Evolutionary conservation across 2,113 vertebrate species (phyloP).

Genomic region (Periophthalmus modestus): DNA sequence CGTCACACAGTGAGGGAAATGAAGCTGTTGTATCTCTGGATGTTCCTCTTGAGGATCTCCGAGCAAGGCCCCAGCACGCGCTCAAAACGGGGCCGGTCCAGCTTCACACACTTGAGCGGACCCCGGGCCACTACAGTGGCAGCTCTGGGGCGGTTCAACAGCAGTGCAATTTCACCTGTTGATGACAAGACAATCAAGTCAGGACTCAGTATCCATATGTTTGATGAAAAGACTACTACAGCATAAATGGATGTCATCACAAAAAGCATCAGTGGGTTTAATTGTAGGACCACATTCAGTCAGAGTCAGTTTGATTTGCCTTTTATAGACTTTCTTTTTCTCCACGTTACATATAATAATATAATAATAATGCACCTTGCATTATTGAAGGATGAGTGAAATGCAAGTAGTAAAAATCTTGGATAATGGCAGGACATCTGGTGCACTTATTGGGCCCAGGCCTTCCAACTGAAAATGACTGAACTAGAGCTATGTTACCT

Average conservation of each 20-base stretch:
- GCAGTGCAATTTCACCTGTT: constrained; percentile 90
- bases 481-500: too few species aligned
- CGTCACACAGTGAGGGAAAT: constrained; percentile 93
- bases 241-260: neutral
- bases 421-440: neutral
- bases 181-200: neutral
- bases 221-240: neutral
- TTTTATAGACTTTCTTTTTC: too few species aligned
- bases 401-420: neutral
- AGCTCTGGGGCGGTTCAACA: constrained; percentile 92
- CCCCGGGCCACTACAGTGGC: constrained; percentile 94
- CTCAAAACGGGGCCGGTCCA: constrained; percentile 95
- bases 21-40: constrained; percentile 99
- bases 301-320: too few species aligned
- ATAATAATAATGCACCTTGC: too few species aligned
- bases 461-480: too few species aligned
- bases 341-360: too few species aligned
- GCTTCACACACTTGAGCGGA: constrained; percentile 93
- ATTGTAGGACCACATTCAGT: too few species aligned
- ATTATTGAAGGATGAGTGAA: too few species aligned
- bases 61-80: constrained; percentile 95
- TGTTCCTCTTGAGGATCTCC: constrained; percentile 96
- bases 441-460: neutral
- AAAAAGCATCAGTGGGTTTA: too few species aligned
- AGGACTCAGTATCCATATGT: neutral